A percentile compares a stretch with the other conserved stretches of the same genome.
These are phyloP conservation scores for Euclidia mi DNA, from an alignment of 2,888 invertebrate species.

Conservation along the genomic window DNA sequence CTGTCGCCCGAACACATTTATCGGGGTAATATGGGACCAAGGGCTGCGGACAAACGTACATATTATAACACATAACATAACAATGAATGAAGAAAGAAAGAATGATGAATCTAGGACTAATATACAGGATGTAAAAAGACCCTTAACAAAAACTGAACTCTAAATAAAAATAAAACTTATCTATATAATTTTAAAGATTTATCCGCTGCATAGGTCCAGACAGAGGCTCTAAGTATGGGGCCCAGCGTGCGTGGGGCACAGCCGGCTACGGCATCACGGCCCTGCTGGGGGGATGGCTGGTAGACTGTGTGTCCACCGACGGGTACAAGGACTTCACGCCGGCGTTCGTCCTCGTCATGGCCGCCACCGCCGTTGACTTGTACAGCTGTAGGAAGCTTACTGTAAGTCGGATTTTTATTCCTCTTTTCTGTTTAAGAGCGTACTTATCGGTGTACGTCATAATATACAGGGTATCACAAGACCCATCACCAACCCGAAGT, in stretches of 20 bases:
- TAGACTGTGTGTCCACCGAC: slow-evolving; percentile 91
- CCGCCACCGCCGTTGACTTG: slow-evolving; percentile 92
- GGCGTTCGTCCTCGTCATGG: slow-evolving; percentile 92
- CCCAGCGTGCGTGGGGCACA: slow-evolving; percentile 95
- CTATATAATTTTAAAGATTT: too few relatives aligned
- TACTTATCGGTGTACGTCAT: too few relatives aligned
- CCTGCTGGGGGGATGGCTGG: slow-evolving; percentile 92
- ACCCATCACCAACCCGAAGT: too few relatives aligned
- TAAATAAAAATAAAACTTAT: too few relatives aligned
- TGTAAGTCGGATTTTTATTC: not conserved
- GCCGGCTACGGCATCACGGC: slow-evolving; percentile 94
- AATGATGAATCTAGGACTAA: too few relatives aligned
- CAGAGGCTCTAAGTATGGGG: slow-evolving; percentile 92
- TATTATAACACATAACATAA: too few relatives aligned
- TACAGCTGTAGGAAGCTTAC: slow-evolving; percentile 86
- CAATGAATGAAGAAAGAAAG: too few relatives aligned
- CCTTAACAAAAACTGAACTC: too few relatives aligned
- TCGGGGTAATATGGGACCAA: slow-evolving; percentile 95
- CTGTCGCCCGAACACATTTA: slow-evolving; percentile 94
- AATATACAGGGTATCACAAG: too few relatives aligned
- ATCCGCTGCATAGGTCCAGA: too few relatives aligned
- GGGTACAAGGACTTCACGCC: slow-evolving; percentile 92
- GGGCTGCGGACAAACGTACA: slow-evolving; percentile 91
- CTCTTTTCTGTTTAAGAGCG: too few relatives aligned
- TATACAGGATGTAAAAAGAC: too few relatives aligned